Evolutionary conservation across 2,797 vertebrate species (phyloP).

Genomic region (Mormyrops attenuatus): DNA sequence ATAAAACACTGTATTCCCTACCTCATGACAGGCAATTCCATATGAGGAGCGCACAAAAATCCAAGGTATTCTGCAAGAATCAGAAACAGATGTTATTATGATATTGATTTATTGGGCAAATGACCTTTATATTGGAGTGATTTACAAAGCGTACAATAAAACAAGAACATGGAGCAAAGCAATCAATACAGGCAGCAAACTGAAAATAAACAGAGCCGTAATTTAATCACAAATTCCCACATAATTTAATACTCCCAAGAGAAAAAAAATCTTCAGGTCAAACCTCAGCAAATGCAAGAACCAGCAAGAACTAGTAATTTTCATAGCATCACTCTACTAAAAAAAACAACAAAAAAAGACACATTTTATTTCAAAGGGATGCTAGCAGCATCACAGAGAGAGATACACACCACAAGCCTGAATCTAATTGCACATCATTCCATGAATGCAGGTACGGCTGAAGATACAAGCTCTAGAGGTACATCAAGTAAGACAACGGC

Average conservation of each 20-base stretch:
- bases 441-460: not conserved
- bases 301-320: not conserved
- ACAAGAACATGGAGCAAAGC: not conserved
- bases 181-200: not conserved
- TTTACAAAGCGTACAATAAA: not conserved
- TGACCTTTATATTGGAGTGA: not conserved
- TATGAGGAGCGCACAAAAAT: not conserved
- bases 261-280: not conserved
- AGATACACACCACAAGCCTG: not conserved
- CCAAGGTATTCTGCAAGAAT: not conserved
- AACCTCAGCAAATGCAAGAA: not conserved
- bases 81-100: slow-evolving; percentile 9
- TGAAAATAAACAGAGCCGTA: not conserved
- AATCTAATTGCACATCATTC: not conserved
- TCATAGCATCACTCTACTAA: not conserved
- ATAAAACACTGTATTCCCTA: not conserved
- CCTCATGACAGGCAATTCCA: not conserved
- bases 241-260: slow-evolving; percentile 9
- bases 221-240: not conserved
- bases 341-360: slow-evolving; percentile 1
- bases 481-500: not conserved
- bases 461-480: not conserved
- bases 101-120: slow-evolving; percentile 1
- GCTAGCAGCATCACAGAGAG: not conserved
- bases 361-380: not conserved